Evolutionary conservation across 35 echinoderm and acorn worm genomes (phyloP).

Genomic region (Lytechinus pictus): DNA sequence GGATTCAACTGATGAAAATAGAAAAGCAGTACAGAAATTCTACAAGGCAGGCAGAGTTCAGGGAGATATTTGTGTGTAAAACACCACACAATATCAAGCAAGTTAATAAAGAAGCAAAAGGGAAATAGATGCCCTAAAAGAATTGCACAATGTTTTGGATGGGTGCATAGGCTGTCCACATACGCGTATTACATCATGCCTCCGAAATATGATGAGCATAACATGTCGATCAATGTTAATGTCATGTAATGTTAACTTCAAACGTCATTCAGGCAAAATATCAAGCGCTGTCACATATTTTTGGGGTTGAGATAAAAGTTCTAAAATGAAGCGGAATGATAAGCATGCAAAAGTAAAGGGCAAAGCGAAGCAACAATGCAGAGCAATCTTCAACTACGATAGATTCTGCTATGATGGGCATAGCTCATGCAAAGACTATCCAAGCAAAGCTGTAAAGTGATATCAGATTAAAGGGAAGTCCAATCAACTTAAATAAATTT

Average conservation of each 20-base stretch:
- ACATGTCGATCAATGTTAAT: no score
- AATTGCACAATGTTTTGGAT: no score
- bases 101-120: no score
- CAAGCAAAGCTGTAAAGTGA: not conserved
- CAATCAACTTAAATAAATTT: no score
- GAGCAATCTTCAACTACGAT: not conserved
- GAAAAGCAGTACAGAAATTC: no score
- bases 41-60: no score
- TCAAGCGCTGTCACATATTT: not conserved
- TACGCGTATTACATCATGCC: not conserved
- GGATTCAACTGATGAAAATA: no score
- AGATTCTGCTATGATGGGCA: not conserved
- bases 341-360: not conserved
- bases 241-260: not conserved
- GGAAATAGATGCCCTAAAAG: no score
- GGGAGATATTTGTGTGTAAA: no score
- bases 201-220: not conserved
- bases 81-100: no score
- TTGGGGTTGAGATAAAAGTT: not conserved
- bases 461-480: not conserved
- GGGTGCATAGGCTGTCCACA: not conserved
- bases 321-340: not conserved
- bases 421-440: not conserved
- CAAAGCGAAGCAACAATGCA: not conserved
- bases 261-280: not conserved